Evolutionary conservation across 37 sponge, comb jelly and placozoan species (phyloP).

Genomic region (Haliclona indistincta): DNA sequence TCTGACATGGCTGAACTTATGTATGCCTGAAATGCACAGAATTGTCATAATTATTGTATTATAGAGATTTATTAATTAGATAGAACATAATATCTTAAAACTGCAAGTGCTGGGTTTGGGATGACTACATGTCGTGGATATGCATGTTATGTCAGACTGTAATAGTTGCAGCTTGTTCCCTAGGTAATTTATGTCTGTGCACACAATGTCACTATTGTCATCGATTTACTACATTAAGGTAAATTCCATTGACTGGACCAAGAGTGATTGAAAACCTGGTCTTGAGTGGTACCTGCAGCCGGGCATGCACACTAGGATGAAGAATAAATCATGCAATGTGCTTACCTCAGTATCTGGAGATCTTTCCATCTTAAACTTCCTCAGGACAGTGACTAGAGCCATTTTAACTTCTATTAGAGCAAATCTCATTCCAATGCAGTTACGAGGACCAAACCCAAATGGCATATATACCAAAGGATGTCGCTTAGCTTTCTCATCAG

Average conservation of each 20-base stretch:
- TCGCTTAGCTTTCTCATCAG: constrained; percentile 59
- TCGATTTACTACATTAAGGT: no score
- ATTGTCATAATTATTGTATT: neutral
- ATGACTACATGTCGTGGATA: no score
- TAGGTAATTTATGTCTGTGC: no score
- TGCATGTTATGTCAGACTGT: no score
- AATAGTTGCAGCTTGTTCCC: no score
- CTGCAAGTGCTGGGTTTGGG: no score
- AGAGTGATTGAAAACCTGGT: no score
- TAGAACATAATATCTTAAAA: constrained; percentile 4
- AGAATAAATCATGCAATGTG: no score
- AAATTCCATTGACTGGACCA: no score
- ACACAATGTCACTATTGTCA: no score
- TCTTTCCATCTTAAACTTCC: constrained; percentile 44
- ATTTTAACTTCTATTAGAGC: constrained; percentile 78
- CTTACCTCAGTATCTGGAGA: constrained; percentile 48
- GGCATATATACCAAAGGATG: constrained; percentile 61
- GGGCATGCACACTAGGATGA: no score
- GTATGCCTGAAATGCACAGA: constrained; percentile 64
- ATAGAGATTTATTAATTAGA: neutral
- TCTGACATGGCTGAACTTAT: constrained; percentile 85
- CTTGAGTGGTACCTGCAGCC: no score
- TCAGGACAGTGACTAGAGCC: constrained; percentile 57
- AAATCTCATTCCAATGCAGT: constrained; percentile 84
- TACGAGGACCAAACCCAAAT: constrained; percentile 80